phyloP scores from a whole-genome alignment of 2,113 vertebrate genomes.

The Panthera leo region DNA sequence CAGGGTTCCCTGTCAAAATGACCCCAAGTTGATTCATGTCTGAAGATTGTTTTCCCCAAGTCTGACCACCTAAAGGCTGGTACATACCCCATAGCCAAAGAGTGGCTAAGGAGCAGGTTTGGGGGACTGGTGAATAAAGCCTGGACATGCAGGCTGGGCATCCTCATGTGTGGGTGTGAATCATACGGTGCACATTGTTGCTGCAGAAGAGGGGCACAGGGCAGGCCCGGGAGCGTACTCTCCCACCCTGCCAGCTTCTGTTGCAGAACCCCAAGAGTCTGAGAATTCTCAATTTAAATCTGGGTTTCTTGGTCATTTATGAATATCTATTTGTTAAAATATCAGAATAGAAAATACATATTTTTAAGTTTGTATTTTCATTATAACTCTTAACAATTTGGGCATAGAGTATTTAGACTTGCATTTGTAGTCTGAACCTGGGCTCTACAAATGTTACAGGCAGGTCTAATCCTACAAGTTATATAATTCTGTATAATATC shows the following conservation, averaged over 20 bases:
- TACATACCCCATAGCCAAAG: not conserved
- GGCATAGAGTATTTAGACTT: not conserved
- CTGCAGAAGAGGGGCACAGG: not conserved
- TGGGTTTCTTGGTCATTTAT: not conserved
- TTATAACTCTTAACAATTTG: not conserved
- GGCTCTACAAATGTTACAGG: not conserved
- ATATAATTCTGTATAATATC: not conserved
- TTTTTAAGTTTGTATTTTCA: not conserved
- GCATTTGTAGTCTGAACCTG: not conserved
- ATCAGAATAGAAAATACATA: not conserved
- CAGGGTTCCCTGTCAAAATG: not conserved
- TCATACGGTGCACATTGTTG: rapidly evolving
- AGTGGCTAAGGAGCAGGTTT: not conserved
- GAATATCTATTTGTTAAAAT: not conserved
- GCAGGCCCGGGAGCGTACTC: not conserved
- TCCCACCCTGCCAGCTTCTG: not conserved
- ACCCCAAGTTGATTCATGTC: not conserved
- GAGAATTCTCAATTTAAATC: not conserved
- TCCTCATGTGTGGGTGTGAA: not conserved
- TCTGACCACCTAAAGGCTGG: not conserved
- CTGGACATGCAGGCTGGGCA: not conserved
- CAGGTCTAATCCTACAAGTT: not conserved
- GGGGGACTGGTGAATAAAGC: not conserved
- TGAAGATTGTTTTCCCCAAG: not conserved
- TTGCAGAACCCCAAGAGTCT: not conserved